Conservation (phyloP, 2,113 vertebrate species). For the Tyrannus savana region DNA sequence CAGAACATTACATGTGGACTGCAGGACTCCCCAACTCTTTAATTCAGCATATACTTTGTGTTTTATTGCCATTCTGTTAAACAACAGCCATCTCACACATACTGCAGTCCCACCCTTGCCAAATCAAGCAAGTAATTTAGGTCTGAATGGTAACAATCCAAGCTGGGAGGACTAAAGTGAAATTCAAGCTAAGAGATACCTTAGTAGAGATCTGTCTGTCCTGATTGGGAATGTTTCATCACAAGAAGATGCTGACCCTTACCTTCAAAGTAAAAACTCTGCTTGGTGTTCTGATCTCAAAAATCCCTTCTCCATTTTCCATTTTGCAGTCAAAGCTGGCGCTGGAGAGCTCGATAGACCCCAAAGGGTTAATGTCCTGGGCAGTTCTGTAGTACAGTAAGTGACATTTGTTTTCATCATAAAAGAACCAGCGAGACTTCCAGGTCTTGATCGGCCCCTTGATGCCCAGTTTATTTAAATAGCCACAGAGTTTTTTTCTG, state of each 20-base stretch:
- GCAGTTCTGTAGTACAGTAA: slow-evolving; percentile 87
- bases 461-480: slow-evolving; percentile 86
- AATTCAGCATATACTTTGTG: fast-evolving
- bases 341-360: slow-evolving; percentile 79
- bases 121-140: neutral
- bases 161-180: neutral
- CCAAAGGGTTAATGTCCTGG: slow-evolving; percentile 86
- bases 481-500: slow-evolving; percentile 86
- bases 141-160: neutral
- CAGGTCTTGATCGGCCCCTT: slow-evolving; percentile 88
- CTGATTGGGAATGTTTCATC: neutral
- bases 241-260: neutral
- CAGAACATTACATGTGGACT: neutral
- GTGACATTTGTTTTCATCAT: slow-evolving; percentile 85
- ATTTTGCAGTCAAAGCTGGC: slow-evolving; percentile 85
- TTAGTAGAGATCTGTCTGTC: neutral
- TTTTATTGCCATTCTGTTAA: neutral
- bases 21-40: neutral
- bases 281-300: slow-evolving; percentile 88
- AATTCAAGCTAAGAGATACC: neutral
- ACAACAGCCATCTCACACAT: neutral
- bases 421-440: slow-evolving; percentile 95
- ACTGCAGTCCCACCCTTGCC: neutral
- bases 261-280: slow-evolving; percentile 90
- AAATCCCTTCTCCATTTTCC: slow-evolving; percentile 83